Percentiles rank a stretch among this genome's conserved stretches.
Conservation (phyloP, 2,888 invertebrate species). For the Epinotia nisella region DNA sequence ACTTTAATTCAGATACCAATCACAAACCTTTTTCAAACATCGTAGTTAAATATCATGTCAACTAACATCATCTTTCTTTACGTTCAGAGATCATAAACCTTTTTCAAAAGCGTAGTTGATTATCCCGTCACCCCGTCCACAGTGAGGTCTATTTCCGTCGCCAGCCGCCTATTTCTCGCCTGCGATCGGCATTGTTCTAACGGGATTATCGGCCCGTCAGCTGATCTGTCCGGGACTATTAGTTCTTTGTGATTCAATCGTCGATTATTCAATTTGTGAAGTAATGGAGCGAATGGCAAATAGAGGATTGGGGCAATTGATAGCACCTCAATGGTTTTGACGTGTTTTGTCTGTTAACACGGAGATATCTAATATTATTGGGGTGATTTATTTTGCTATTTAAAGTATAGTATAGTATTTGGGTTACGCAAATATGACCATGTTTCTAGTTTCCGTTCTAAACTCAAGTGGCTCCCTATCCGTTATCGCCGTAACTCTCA, state of each 20-base stretch:
- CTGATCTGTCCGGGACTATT: conserved; percentile 17
- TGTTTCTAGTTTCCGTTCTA: too few species aligned
- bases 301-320: neutral
- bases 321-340: neutral
- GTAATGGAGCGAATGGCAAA: neutral
- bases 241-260: conserved; percentile 17
- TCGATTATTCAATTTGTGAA: conserved; percentile 17
- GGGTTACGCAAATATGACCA: too few species aligned
- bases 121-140: neutral
- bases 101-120: neutral
- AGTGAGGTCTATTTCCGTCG: neutral
- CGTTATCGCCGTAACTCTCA: too few species aligned
- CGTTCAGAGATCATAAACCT: neutral
- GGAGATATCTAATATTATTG: too few species aligned
- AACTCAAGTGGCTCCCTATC: too few species aligned
- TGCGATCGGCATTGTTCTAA: conserved; percentile 6
- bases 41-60: too few species aligned
- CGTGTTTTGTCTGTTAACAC: neutral
- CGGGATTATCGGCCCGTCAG: conserved; percentile 17
- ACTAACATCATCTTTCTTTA: neutral
- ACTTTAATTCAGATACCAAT: neutral
- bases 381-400: too few species aligned
- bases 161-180: neutral
- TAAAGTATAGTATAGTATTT: too few species aligned
- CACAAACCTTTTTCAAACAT: neutral